phyloP scores from a whole-genome alignment of 2,888 invertebrate species.

The Agonopterix heracliana region DNA sequence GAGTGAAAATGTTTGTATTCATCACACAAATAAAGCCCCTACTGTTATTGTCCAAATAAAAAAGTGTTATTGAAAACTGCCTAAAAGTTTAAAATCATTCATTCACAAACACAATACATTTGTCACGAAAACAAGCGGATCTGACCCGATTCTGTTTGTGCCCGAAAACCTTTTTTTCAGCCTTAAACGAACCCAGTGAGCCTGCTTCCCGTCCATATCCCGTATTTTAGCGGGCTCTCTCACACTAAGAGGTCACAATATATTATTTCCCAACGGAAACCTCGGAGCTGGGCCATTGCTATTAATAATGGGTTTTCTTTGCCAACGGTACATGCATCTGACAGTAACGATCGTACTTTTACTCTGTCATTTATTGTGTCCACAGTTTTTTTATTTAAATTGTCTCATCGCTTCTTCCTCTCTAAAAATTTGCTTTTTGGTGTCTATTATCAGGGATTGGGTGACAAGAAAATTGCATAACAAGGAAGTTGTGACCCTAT shows the following conservation, averaged over 20 bases:
- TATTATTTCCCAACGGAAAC: constrained; percentile 48
- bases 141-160: too few relatives aligned
- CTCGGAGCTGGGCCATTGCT: constrained; percentile 44
- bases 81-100: too few relatives aligned
- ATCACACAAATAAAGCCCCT: too few relatives aligned
- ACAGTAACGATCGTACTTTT: constrained; percentile 66
- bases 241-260: constrained; percentile 50
- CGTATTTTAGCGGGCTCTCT: constrained; percentile 7
- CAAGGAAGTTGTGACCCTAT: neutral
- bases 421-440: neutral
- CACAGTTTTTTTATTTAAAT: constrained; percentile 39
- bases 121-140: too few relatives aligned
- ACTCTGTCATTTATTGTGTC: constrained; percentile 52
- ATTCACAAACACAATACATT: too few relatives aligned
- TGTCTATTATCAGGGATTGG: neutral
- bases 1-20: too few relatives aligned
- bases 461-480: neutral
- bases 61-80: too few relatives aligned
- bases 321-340: constrained; percentile 56
- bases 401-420: constrained; percentile 17
- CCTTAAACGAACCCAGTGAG: neutral
- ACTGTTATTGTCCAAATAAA: too few relatives aligned
- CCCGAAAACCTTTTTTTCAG: neutral
- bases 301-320: constrained; percentile 66
- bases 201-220: neutral